Base-by-base conservation (phyloP, 2,113 vertebrate species). In the Bos indicus region DNA sequence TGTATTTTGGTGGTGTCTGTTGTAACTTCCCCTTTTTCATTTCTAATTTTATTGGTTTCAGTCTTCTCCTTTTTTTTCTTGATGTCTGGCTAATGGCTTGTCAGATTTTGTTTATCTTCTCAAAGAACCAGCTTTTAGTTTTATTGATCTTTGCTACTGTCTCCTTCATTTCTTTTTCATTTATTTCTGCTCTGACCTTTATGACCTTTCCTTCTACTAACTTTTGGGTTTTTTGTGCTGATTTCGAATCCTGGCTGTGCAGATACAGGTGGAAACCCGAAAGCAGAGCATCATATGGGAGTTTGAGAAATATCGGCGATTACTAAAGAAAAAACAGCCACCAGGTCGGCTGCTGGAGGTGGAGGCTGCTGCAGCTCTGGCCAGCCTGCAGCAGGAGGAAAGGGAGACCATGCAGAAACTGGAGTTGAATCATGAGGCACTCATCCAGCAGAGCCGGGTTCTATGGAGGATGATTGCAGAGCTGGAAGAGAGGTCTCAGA, bases 401-500 rank as follows among this genome's bases (percentile, higher is more conserved):
- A 7, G 8, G 4, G 97, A 98, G 52, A 96, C 90, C 3, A 15
- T 59, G 19, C 89, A 84, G n/a, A 97, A 93, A 36, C 94, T 98
- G 33, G 81, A 93, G 52, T 0, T 51, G 52, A 97, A 80, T 87
- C 88, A 60, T 7, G 10, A 51, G 1, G 7, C 62, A 19, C 94
- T 98, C 16, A 16, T 15, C 5, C 95, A 90, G 88, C 98, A 98
- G 85, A 96, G 90, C 92, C 51, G 2, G 19, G 85, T 52, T 54
- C 94, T 98, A 4, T 96, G 90, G 71, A 82, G 21, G 25, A 94
- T 98, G 90, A 95, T 97, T 1, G 40, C 54, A 16, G 96, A 98
- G 52, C 87, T 98, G n/a, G 94, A 98, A 36, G 98, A 98, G 78
- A 86, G 96, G 17, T 91, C 91, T 23, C 98, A 96, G 62, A 94